phyloP scores from a whole-genome alignment of 2,797 vertebrate species.

The Fistularia commersonii region DNA sequence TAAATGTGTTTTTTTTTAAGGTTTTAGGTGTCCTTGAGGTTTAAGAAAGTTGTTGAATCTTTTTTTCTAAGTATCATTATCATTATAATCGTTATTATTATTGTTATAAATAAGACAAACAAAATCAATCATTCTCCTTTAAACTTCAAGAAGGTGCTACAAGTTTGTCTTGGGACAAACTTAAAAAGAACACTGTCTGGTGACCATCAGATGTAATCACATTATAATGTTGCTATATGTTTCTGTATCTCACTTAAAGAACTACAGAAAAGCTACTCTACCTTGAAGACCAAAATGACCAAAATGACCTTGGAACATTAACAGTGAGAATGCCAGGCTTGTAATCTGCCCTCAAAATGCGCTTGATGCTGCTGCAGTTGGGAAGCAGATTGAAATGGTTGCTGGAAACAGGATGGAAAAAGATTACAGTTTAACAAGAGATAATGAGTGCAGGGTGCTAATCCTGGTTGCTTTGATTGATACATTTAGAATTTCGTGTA shows the following conservation, averaged over 20 bases:
- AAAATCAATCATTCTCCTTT: slow-evolving; percentile 29
- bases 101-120: slow-evolving; percentile 62
- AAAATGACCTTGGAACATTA: slow-evolving; percentile 17
- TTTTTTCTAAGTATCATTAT: too few relatives aligned
- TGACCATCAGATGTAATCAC: slow-evolving; percentile 26
- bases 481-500: slow-evolving; percentile 45
- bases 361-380: slow-evolving; percentile 5
- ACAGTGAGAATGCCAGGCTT: slow-evolving; percentile 3
- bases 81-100: too few relatives aligned
- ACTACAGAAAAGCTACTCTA: slow-evolving; percentile 16
- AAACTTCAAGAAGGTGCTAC: slow-evolving; percentile 37
- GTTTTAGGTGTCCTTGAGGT: too few relatives aligned
- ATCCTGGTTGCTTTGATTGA: slow-evolving; percentile 45
- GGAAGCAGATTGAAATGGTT: slow-evolving; percentile 44
- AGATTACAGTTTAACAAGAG: slow-evolving; percentile 30
- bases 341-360: too few relatives aligned
- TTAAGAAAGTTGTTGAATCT: too few relatives aligned
- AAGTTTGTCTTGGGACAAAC: slow-evolving; percentile 41
- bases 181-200: too few relatives aligned
- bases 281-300: slow-evolving; percentile 18
- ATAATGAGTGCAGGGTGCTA: slow-evolving; percentile 17
- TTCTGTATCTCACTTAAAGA: slow-evolving; percentile 19
- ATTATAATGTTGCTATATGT: slow-evolving; percentile 18
- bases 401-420: slow-evolving; percentile 43
- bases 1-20: too few relatives aligned